Evolutionary conservation across 1,140 invertebrate species (phyloP).

Genomic region (Patella vulgata): DNA sequence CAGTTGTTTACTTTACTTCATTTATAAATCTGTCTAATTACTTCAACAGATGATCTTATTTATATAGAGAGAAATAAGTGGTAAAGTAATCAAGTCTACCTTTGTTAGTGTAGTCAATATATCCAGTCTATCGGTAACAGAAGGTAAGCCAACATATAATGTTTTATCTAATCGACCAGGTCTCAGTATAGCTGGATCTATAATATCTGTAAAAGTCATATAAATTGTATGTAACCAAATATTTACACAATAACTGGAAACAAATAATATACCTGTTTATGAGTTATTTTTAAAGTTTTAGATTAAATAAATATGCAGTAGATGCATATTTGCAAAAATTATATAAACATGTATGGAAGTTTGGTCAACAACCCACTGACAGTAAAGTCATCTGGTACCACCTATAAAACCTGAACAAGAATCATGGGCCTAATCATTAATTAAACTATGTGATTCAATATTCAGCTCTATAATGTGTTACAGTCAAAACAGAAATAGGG

Average conservation of each 20-base stretch:
- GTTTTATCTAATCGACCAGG: conserved; percentile 95
- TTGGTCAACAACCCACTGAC: too few species aligned
- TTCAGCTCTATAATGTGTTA: too few species aligned
- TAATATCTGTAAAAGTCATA: conserved; percentile 77
- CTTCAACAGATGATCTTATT: too few species aligned
- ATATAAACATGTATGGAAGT: not conserved
- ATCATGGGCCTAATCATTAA: too few species aligned
- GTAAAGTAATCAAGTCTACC: conserved; percentile 68
- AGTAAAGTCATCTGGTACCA: too few species aligned
- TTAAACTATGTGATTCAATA: too few species aligned
- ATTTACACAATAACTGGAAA: not conserved
- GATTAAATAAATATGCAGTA: not conserved
- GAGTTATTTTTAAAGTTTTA: not conserved
- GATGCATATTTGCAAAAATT: too few species aligned
- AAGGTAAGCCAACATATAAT: conserved; percentile 92
- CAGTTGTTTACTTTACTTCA: too few species aligned
- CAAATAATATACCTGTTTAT: not conserved
- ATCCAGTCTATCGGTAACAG: conserved; percentile 80
- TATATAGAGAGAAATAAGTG: too few species aligned
- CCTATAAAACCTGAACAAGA: too few species aligned
- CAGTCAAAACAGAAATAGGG: too few species aligned
- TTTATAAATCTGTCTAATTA: too few species aligned
- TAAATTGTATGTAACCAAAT: not conserved
- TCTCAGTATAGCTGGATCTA: conserved; percentile 94
- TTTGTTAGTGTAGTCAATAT: conserved; percentile 93